phyloP scores from a whole-genome alignment of 2,888 invertebrate species.

The Idaea aversata region DNA sequence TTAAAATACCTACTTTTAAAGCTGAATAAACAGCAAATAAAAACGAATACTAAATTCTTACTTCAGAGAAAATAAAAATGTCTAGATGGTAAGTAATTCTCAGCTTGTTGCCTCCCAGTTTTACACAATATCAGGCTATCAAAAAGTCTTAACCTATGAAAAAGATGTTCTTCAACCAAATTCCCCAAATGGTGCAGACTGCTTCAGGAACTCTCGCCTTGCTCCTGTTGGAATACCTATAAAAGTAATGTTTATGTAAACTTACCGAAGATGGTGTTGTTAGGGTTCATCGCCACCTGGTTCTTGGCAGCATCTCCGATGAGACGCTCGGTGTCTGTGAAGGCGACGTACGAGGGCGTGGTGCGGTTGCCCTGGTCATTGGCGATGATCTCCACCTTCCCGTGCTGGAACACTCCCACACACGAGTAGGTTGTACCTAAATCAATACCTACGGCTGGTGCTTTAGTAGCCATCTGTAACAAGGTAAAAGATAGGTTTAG shows the following conservation, averaged over 20 bases:
- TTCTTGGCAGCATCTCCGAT: constrained; percentile 92
- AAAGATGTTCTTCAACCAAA: no score
- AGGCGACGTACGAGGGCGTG: constrained; percentile 91
- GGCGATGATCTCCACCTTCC: constrained; percentile 94
- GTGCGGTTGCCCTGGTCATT: constrained; percentile 95
- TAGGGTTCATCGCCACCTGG: constrained; percentile 93
- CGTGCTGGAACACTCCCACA: constrained; percentile 95
- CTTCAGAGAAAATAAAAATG: no score
- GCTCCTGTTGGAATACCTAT: background rate
- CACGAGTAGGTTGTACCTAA: constrained; percentile 97
- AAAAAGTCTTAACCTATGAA: no score
- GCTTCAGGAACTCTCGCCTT: no score
- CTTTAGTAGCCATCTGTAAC: constrained; percentile 83
- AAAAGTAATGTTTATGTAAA: constrained; percentile 15
- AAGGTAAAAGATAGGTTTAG: constrained; percentile 26
- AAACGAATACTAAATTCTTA: no score
- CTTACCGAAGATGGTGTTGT: constrained; percentile 92
- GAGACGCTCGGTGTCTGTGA: constrained; percentile 90
- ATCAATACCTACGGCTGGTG: constrained; percentile 97
- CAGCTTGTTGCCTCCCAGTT: no score
- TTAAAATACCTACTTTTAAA: no score
- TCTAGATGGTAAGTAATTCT: no score
- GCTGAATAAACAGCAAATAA: no score
- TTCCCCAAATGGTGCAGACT: no score
- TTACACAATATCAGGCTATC: no score